Evolutionary conservation across 1,140 invertebrate species (phyloP).

Genomic region (Drosophila ficusphila): DNA sequence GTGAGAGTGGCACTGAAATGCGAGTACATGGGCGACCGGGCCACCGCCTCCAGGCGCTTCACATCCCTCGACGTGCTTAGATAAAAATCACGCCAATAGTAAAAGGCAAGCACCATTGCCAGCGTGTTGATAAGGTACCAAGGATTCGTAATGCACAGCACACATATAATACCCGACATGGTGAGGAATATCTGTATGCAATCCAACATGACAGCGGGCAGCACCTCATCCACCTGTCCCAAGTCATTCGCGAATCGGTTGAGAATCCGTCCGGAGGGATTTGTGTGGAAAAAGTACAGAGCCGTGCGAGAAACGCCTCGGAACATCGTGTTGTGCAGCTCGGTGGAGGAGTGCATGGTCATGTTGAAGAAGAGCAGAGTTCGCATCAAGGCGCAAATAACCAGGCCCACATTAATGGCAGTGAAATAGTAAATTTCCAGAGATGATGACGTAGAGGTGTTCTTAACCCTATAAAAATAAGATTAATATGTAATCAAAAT

Average conservation of each 20-base stretch:
- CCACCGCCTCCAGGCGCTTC: constrained; percentile 93
- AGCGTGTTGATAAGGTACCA: constrained; percentile 90
- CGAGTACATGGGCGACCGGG: constrained; percentile 91
- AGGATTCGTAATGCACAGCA: constrained; percentile 90
- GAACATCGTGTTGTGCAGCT: constrained; percentile 74
- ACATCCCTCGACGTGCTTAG: constrained; percentile 92
- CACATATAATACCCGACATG: constrained; percentile 89
- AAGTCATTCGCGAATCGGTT: constrained; percentile 92
- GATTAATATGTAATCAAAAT: background rate
- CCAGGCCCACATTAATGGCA: constrained; percentile 86
- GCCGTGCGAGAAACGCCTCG: constrained; percentile 84
- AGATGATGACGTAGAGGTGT: constrained; percentile 21
- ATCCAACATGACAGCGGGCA: constrained; percentile 88
- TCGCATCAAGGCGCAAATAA: constrained; percentile 86
- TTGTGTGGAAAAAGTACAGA: constrained; percentile 92
- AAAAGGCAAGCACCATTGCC: constrained; percentile 89
- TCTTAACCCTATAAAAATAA: constrained; percentile 84
- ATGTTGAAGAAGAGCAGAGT: constrained; percentile 88
- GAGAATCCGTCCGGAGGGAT: constrained; percentile 89
- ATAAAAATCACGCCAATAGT: constrained; percentile 91
- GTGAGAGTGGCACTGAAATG: constrained; percentile 90
- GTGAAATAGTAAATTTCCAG: constrained; percentile 84
- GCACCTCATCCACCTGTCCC: constrained; percentile 84
- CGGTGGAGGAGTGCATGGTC: constrained; percentile 90
- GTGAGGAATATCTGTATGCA: constrained; percentile 90